These are phyloP conservation scores for Notospermus geniculatus DNA, from an alignment of 1,140 invertebrate genomes.

Conservation along the genomic window DNA sequence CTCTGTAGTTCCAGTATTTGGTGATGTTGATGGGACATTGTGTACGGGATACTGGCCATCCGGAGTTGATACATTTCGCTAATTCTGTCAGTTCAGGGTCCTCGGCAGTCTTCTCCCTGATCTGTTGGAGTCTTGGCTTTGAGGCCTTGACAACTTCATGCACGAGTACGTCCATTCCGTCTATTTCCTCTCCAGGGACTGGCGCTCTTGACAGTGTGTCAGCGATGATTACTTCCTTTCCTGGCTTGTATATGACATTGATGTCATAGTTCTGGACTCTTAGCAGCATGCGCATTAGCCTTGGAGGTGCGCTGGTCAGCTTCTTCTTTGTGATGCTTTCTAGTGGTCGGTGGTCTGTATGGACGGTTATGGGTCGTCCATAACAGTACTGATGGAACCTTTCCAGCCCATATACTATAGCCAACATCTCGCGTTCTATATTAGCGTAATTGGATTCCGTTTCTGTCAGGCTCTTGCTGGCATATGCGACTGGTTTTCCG, in stretches of 20 bases:
- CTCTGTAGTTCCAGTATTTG: too few relatives aligned
- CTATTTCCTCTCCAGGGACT: too few relatives aligned
- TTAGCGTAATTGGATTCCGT: conserved; percentile 57
- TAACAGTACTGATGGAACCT: conserved; percentile 52
- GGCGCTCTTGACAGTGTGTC: too few relatives aligned
- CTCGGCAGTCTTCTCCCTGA: too few relatives aligned
- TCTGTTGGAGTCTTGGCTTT: too few relatives aligned
- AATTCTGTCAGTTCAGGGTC: too few relatives aligned
- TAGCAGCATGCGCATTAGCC: conserved; percentile 31
- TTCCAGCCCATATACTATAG: conserved; percentile 55
- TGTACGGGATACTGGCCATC: too few relatives aligned
- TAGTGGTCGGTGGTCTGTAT: conserved; percentile 24
- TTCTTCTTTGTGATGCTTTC: conserved; percentile 24
- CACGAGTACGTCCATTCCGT: too few relatives aligned
- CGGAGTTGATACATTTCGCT: too few relatives aligned
- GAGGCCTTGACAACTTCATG: too few relatives aligned
- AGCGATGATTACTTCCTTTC: conserved; percentile 50
- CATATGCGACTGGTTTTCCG: conserved; percentile 54
- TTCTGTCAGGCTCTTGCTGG: conserved; percentile 52
- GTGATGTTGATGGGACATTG: too few relatives aligned
- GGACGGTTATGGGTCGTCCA: conserved; percentile 20
- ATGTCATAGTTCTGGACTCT: conserved; percentile 51
- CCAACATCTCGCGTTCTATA: conserved; percentile 57
- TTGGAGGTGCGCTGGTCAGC: conserved; percentile 12
- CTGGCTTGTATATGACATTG: conserved; percentile 33